Evolutionary conservation across 2,113 vertebrate species (phyloP).

Genomic region (Solea senegalensis): DNA sequence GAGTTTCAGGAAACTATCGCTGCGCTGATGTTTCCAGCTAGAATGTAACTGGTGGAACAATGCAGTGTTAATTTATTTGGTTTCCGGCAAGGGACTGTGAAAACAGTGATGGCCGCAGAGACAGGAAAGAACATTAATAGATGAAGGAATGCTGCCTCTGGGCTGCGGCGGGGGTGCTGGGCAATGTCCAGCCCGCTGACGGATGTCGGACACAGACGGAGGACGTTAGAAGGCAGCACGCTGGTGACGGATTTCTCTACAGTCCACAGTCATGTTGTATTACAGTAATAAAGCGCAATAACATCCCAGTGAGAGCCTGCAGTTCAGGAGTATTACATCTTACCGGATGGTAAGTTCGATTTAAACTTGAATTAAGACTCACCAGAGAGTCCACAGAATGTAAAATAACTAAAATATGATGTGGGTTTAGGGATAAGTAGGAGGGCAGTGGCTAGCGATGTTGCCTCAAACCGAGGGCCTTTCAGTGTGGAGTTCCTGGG

Average conservation of each 20-base stretch:
- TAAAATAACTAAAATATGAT: no score
- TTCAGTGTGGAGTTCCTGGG: no score
- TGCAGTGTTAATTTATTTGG: conserved; percentile 73
- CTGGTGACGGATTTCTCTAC: not conserved
- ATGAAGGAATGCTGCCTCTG: conserved; percentile 59
- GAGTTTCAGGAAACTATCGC: conserved; percentile 69
- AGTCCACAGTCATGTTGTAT: not conserved
- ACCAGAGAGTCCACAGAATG: no score
- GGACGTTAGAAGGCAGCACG: conserved; percentile 6
- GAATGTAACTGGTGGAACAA: conserved; percentile 66
- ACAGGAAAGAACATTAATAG: conserved; percentile 71
- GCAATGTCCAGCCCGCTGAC: conserved; percentile 12
- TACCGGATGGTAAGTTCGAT: no score
- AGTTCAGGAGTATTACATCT: not conserved
- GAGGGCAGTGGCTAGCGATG: no score
- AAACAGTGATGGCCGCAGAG: conserved; percentile 68
- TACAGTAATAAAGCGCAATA: not conserved
- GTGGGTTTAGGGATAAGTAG: no score
- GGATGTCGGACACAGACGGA: conserved; percentile 38
- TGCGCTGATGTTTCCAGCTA: conserved; percentile 69
- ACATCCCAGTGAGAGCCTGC: not conserved
- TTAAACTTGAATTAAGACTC: no score
- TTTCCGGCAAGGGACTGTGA: conserved; percentile 65
- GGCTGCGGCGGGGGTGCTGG: not conserved
- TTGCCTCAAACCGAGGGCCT: no score